Evolutionary conservation across 2,888 invertebrate species (phyloP).

Genomic region (Sipunculus nudus): DNA sequence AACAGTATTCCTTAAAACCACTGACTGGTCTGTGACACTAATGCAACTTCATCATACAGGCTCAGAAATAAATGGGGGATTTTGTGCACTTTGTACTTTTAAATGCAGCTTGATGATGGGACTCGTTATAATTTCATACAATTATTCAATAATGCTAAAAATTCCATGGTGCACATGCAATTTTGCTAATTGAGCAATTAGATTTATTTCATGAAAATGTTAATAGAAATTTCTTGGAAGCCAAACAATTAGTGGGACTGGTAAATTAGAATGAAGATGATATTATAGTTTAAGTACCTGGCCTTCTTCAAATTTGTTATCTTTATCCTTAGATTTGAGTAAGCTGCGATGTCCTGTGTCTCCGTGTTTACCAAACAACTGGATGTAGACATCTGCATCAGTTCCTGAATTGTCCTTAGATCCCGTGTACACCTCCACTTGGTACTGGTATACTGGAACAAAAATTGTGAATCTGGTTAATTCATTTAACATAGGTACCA

Average conservation of each 20-base stretch:
- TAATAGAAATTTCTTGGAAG: background rate
- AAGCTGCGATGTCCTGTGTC: constrained; percentile 51
- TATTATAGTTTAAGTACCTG: constrained; percentile 20
- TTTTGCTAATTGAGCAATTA: background rate
- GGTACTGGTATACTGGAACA: constrained; percentile 51
- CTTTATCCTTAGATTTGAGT: constrained; percentile 33
- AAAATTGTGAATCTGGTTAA: background rate
- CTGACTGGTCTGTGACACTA: too few relatives aligned
- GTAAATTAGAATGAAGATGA: too few relatives aligned
- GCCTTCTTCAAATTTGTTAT: constrained; percentile 50
- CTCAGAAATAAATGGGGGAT: too few relatives aligned
- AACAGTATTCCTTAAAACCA: too few relatives aligned
- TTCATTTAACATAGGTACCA: background rate
- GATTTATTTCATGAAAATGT: background rate
- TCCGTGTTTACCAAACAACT: constrained; percentile 55
- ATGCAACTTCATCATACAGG: too few relatives aligned
- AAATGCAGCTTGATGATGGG: too few relatives aligned
- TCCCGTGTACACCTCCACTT: constrained; percentile 59
- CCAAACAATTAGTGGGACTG: too few relatives aligned
- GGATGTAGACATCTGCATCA: constrained; percentile 51
- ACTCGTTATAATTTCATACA: too few relatives aligned
- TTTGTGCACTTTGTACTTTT: too few relatives aligned
- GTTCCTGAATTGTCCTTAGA: constrained; percentile 49
- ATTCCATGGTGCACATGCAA: background rate
- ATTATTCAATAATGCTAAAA: too few relatives aligned